These are phyloP conservation scores for Notodonta dromedarius DNA, from an alignment of 2,888 invertebrate genomes.

Conservation along the genomic window DNA sequence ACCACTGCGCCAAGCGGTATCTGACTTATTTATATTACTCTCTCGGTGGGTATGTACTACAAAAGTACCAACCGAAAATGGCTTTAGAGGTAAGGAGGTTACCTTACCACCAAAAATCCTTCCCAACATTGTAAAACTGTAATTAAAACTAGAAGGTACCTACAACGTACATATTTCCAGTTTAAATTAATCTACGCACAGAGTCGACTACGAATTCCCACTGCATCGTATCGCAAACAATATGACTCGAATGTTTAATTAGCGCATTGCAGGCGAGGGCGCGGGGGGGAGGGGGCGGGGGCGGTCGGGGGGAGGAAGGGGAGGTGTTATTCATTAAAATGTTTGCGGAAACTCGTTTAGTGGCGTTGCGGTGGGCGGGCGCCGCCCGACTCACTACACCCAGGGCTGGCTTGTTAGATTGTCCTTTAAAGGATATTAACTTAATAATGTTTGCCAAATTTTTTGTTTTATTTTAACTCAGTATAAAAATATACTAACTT, in stretches of 20 bases:
- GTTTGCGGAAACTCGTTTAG: conserved; percentile 84
- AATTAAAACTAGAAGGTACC: background rate
- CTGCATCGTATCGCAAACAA: conserved; percentile 77
- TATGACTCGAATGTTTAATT: conserved; percentile 83
- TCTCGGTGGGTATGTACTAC: too few species aligned
- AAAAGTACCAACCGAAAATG: background rate
- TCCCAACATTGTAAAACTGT: background rate
- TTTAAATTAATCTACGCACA: conserved; percentile 20
- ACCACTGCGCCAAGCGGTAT: too few species aligned
- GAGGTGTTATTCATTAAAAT: conserved; percentile 84
- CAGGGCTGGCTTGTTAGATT: conserved; percentile 46
- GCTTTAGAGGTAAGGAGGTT: too few species aligned
- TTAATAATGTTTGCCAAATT: background rate
- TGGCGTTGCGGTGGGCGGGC: conserved; percentile 74
- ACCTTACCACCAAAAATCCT: background rate
- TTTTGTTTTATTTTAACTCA: too few species aligned
- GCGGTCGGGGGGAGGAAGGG: conserved; percentile 51
- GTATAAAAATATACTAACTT: too few species aligned
- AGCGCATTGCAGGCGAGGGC: conserved; percentile 71
- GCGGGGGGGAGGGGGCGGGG: conserved; percentile 30
- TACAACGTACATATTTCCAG: conserved; percentile 8
- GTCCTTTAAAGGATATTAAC: background rate
- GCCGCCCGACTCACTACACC: conserved; percentile 43
- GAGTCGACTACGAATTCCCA: conserved; percentile 57
- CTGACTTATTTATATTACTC: too few species aligned